Evolutionary conservation across 1,140 invertebrate genomes (phyloP).

Genomic region (Anastrepha obliqua): DNA sequence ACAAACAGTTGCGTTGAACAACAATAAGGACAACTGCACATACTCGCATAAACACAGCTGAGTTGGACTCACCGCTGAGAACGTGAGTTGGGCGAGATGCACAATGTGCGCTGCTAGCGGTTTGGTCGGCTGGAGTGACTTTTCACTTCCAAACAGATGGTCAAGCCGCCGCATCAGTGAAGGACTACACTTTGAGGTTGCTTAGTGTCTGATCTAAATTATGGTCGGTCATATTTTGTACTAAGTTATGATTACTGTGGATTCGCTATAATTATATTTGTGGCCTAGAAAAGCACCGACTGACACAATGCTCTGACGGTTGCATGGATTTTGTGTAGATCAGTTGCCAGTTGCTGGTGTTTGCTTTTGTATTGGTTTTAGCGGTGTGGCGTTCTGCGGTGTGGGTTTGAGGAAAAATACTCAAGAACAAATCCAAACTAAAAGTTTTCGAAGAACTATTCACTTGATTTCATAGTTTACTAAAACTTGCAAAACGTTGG

Average conservation of each 20-base stretch:
- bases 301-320: not conserved
- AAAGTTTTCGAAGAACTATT: too few species aligned
- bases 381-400: not conserved
- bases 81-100: not conserved
- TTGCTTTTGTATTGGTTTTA: not conserved
- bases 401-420: too few species aligned
- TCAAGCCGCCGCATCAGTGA: not conserved
- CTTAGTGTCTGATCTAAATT: conserved; percentile 37
- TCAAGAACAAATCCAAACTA: too few species aligned
- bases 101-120: not conserved
- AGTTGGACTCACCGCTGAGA: conserved; percentile 5
- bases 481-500: too few species aligned
- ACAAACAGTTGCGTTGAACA: not conserved
- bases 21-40: not conserved
- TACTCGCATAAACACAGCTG: not conserved
- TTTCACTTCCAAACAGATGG: not conserved
- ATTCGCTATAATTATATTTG: conserved; percentile 45
- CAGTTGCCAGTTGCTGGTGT: not conserved
- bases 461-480: too few species aligned
- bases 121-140: not conserved
- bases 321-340: conserved; percentile 2
- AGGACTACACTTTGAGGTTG: not conserved
- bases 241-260: conserved; percentile 38
- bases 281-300: conserved; percentile 30
- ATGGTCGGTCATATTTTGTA: conserved; percentile 22